These are phyloP conservation scores for Tiliacea aurago DNA, from an alignment of 2,888 invertebrate genomes.

Conservation along the genomic window DNA sequence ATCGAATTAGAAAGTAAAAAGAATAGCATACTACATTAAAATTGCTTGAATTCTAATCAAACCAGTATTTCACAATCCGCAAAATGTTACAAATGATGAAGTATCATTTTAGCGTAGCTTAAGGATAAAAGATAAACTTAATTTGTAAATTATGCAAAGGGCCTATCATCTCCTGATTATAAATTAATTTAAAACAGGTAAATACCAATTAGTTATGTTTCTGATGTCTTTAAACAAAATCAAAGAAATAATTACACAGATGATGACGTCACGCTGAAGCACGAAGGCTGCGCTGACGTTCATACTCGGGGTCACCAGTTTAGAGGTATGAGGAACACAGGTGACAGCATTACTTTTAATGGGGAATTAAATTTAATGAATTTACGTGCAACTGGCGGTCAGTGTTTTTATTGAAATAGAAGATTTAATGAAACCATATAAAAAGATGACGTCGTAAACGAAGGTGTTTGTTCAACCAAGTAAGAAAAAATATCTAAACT, in stretches of 20 bases:
- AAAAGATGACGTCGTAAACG: not conserved
- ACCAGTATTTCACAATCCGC: constrained; percentile 62
- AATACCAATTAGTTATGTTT: not conserved
- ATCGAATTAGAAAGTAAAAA: constrained; percentile 78
- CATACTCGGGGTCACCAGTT: too few species aligned
- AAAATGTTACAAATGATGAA: constrained; percentile 4
- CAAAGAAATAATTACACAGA: too few species aligned
- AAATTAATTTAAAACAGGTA: constrained; percentile 2
- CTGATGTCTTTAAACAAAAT: not conserved
- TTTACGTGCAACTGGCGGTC: too few species aligned
- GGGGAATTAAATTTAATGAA: too few species aligned
- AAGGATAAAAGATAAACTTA: not conserved
- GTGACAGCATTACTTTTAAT: too few species aligned
- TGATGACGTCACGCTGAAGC: too few species aligned
- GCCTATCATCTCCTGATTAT: not conserved
- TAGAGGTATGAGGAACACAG: too few species aligned
- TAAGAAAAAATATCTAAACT: not conserved
- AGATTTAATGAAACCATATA: not conserved
- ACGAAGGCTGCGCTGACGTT: too few species aligned
- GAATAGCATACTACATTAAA: constrained; percentile 56
- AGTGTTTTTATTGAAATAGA: not conserved
- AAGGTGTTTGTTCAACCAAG: not conserved
- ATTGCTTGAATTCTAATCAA: constrained; percentile 71
- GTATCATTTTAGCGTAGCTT: not conserved
- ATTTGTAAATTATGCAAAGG: constrained; percentile 29